Base-by-base conservation (phyloP, 2,113 vertebrate genomes). In the Pontoporia blainvillei region DNA sequence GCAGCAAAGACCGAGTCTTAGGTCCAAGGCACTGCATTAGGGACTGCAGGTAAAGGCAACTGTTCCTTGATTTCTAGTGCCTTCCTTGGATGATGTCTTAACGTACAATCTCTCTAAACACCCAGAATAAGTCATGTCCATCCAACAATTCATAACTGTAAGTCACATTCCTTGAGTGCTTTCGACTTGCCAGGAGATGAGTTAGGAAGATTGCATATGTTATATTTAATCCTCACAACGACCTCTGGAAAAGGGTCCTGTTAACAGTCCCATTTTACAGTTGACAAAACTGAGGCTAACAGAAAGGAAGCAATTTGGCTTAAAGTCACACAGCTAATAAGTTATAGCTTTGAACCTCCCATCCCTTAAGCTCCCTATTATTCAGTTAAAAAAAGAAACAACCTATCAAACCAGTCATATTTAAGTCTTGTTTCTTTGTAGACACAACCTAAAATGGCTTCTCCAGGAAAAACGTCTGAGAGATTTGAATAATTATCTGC, bases 401-500 rank as follows among this genome's bases (percentile, higher is more conserved):
- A 34, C 23, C 44, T 34, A 49, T 73, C 54, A 86, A 83, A 46
- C 41, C 6, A 36, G 27, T 79, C 44, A 86, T 75, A 82, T 91
- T 34, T 69, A 67, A 92, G 69, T 36, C 29, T 20, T 93, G 34
- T 44, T 82, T 82, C 57, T 61, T 57, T 44, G 2, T 59, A 46
- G 44, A 84, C 12, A 75, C 39, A 89, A 79, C 69, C 41, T 66
- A 79, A 95, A 96, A 91, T 57, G 29, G 86, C 49, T 95, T 96
- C 62, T 95, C 13, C 4, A 78, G 39, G 34, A 96, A 81, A 66
- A 91, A 84, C 36, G 12, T 44, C 44, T 14, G 54, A 96, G 86
- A 71, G 93, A 81, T 96, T 94, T 96, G 92, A 97, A 96, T 97
- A 96, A 96, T 95, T 82, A 83, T 46, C 23, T 41, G 9, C 36